Base-by-base conservation (phyloP, 92 coral and sea anemone species). In the Metridium senile region DNA sequence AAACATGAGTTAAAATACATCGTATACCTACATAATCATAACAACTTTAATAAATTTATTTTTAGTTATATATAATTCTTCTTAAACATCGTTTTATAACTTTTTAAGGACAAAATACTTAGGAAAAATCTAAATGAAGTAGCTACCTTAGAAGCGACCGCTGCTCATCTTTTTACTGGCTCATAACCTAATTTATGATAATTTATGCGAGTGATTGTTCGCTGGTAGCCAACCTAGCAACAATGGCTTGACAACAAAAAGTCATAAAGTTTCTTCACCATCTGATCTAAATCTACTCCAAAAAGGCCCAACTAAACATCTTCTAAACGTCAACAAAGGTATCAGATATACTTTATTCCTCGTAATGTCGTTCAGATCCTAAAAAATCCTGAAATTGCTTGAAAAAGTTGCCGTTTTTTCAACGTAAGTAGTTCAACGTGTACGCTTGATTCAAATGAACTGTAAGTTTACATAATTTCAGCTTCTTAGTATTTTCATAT, bases 161-260 rank as follows among this genome's bases (percentile, higher is more conserved):
- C 59, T 54, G 59, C 3, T 19, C 59, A 13, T 54, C 2, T 9
- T 45, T 54, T 20, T 21, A 21, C 25, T 2, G 66, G 33, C 66
- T 22, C 32, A 23, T 22, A 2, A 2, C 22, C 30, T 61, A 61
- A 61, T 61, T 61, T 61, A 61, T 61, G 30, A 23, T 61, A 61
- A 61, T 61, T 61, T 61, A 61, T 61, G 16, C 23, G 22, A 61
- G 31, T 18, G 31, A 61, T 61, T 61, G 66, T 61, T 61, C 66
- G 22, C 22, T 61, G 66, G 66, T 29, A 61, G 66, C 2, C 66
- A 61, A 61, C 66, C 30, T 61, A 61, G 66, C 66, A 61, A 61
- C 66, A 8, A 54, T 54, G 59, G 33, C 61, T 61, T 27, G 32
- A 61, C 66, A 61, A 61, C 66, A 61, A 61, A n/a, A 61, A 61